Conservation (phyloP, 2,113 vertebrate species). For the Andinoacara biseriatus region DNA sequence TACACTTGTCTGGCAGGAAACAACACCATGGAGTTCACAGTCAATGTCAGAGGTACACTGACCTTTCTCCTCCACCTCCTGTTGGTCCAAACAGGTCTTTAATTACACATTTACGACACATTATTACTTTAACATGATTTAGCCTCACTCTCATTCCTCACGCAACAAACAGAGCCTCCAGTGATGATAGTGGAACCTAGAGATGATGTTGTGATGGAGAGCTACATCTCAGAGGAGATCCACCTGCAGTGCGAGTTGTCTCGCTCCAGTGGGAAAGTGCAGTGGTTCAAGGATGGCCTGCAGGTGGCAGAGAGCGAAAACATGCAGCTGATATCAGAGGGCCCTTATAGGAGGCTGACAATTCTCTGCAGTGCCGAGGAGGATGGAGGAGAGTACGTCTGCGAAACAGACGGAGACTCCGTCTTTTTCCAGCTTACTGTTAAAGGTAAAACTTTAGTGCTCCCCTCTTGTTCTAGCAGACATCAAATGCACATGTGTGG, state of each 20-base stretch:
- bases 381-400: conserved; percentile 88
- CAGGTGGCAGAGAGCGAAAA: conserved; percentile 73
- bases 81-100: not conserved
- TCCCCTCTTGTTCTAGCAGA: not conserved
- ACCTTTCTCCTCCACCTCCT: not conserved
- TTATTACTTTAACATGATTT: not conserved
- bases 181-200: conserved; percentile 86
- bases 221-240: conserved; percentile 77
- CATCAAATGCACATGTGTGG: not conserved
- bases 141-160: not conserved
- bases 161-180: conserved; percentile 79
- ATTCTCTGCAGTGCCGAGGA: conserved; percentile 72
- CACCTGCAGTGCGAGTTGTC: conserved; percentile 89
- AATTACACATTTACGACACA: not conserved
- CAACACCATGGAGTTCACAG: conserved; percentile 71
- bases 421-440: conserved; percentile 87
- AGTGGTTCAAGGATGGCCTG: conserved; percentile 88
- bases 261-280: conserved; percentile 61
- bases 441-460: conserved; percentile 72
- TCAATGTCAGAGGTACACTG: conserved; percentile 76
- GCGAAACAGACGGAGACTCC: conserved; percentile 85
- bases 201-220: conserved; percentile 77
- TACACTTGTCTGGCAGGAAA: conserved; percentile 78
- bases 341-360: conserved; percentile 77
- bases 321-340: conserved; percentile 80